phyloP scores from a whole-genome alignment of 2,888 invertebrate genomes.

The Nymphalis polychloros region DNA sequence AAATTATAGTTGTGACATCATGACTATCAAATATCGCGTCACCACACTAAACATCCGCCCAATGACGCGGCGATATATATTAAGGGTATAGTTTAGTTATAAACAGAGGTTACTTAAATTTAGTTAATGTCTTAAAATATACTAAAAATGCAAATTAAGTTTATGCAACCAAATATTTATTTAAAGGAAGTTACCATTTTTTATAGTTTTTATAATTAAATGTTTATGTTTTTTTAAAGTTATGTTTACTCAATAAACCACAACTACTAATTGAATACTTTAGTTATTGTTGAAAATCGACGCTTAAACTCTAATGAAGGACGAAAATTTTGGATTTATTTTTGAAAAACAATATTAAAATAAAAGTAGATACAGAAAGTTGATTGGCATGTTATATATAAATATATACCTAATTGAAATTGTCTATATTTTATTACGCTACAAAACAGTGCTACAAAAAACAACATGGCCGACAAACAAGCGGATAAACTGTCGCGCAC shows the following conservation, averaged over 20 bases:
- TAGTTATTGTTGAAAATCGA: too few relatives aligned
- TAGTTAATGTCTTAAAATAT: not conserved
- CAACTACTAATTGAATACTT: too few relatives aligned
- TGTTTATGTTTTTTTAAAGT: not conserved
- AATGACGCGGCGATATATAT: slow-evolving; percentile 31
- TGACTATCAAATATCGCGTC: slow-evolving; percentile 31
- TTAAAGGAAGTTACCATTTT: not conserved
- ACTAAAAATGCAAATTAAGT: not conserved
- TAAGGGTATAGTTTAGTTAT: slow-evolving; percentile 5
- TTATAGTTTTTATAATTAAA: not conserved
- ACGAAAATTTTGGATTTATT: too few relatives aligned
- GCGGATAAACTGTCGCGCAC: slow-evolving; percentile 46
- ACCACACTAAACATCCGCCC: slow-evolving; percentile 23
- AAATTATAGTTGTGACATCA: slow-evolving; percentile 19
- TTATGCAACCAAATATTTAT: not conserved
- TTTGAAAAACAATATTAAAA: not conserved
- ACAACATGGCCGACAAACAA: slow-evolving; percentile 38
- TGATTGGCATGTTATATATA: not conserved
- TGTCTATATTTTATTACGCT: not conserved
- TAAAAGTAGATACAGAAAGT: not conserved
- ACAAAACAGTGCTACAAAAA: slow-evolving; percentile 40
- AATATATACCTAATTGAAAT: not conserved
- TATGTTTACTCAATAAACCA: too few relatives aligned
- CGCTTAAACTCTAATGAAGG: too few relatives aligned
- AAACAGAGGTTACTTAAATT: not conserved